Base-by-base conservation (phyloP, 2,888 invertebrate genomes). In the Melinopterus prodromus region DNA sequence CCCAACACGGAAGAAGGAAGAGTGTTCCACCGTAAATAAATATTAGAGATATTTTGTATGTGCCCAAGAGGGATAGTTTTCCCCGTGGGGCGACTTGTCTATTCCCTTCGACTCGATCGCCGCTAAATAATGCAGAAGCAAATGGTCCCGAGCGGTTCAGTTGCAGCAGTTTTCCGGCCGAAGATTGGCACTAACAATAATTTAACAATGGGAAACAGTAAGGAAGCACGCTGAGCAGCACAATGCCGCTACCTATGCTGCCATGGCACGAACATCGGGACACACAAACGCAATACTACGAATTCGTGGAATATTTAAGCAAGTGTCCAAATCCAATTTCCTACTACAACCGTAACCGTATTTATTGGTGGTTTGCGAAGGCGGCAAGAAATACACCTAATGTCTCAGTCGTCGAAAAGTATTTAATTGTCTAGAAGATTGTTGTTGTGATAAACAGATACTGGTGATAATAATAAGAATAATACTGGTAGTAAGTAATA, bases 161-260 rank as follows among this genome's bases (percentile, higher is more conserved):
- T 3, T 53, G 2, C 53, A 53, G 53, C 53, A 53, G 53, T 53
- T 53, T 53, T 53, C 53, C 53, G 12, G 53, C 53, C 53, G 53
- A 53, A 53, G 53, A 53, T 53, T 53, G 53, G 53, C 53, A 53
- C 53, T 53, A 53, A 53, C 53, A 53, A 53, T 53, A 53, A 53
- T 53, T 53, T 53, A 53, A 53, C 53, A 53, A 53, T 53, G 53
- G 53, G 53, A 53, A 53, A 53, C 53, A 53, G 53, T 9, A 53
- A 0, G 53, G 12, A 6, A 53, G 5, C 53, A 53, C 53, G 53
- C 7, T 53, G 53, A 53, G 53, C 9, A 2, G 53, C 9, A 53
- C 9, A 53, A 53, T 12, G 12, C 7, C 53, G 53, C 9, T 53
- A 26, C 26, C 26, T 26, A 26, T 53, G 1, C 12, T 3, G 7